Evolutionary conservation across 2,797 vertebrate species (phyloP), one percentile per base, ranked within the genome.

Genomic region (Selene dorsalis): DNA sequence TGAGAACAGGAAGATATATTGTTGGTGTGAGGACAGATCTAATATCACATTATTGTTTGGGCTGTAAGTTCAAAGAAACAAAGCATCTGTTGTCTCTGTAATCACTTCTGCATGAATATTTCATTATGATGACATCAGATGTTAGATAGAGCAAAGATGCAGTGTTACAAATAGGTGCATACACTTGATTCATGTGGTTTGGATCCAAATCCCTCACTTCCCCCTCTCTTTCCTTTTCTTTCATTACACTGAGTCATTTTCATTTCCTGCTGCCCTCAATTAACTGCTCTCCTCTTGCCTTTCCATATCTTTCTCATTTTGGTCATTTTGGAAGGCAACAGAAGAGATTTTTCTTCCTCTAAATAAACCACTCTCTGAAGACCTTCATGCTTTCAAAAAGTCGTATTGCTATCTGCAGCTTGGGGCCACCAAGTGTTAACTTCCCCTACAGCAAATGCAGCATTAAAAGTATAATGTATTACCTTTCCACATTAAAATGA

Each of bases 241-340:
- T 32, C 30, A 32, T 32, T 32, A 26, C 2, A 4, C 45, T 59
- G 59, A 52, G 68, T 72, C 13, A 58, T 52, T 69, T 59, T 45
- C 52, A 16, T 70, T 41, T 5, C 50, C 55, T 16, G 32, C 61
- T 79, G 61, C 75, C 66, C 67, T 75, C 71, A 79, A 75, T 79
- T 75, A 79, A 57, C 67, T 61, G 30, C 24, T 62, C 17, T 43
- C 50, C 26, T 30, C 26, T 20, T 60, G 17, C 28, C 32, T 73
- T 48, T 26, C 41, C 30, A 71, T 75, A 66, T 63, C 18, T 17
- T 66, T 64, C 38, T 69, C 30, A n/a, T 73, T 47, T 20, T 20
- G 17, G 45, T 47, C 43, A 45, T 45, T 45, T 45, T 18, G 16
- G 16, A 45, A 16, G 4, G 2, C 16, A 45, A 45, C 43, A 45